phyloP scores from a whole-genome alignment of 2,888 invertebrate genomes.

The Temnothorax unifasciatus region DNA sequence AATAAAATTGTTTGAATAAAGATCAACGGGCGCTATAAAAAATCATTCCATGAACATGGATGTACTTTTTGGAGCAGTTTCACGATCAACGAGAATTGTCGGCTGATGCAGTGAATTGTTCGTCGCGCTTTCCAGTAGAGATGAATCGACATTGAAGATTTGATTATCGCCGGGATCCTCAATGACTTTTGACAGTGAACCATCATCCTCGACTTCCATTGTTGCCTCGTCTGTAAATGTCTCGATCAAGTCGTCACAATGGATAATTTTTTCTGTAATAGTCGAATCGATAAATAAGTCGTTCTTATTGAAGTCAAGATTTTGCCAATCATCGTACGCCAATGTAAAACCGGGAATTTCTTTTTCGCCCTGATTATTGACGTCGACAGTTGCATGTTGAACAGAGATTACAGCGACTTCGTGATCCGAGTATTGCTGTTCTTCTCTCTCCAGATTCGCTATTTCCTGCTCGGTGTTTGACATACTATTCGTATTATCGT shows the following conservation, averaged over 20 bases:
- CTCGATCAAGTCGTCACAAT: background rate
- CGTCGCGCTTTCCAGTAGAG: conserved; percentile 7
- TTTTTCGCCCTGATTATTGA: background rate
- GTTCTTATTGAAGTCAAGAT: background rate
- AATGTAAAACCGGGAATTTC: background rate
- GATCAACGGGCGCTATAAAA: background rate
- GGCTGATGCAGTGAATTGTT: background rate
- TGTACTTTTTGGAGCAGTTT: conserved; percentile 1
- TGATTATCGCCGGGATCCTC: background rate
- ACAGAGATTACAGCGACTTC: background rate
- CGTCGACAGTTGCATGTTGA: background rate
- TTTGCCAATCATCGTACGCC: background rate
- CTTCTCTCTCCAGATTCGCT: background rate
- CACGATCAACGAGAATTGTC: background rate
- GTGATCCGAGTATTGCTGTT: background rate
- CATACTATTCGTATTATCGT: background rate
- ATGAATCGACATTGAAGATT: background rate
- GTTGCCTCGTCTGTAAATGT: background rate
- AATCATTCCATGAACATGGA: background rate
- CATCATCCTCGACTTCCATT: background rate
- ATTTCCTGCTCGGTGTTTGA: background rate
- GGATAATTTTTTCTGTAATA: background rate
- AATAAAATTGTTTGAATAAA: background rate
- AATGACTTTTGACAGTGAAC: background rate
- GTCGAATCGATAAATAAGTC: background rate